Base-by-base conservation (phyloP, 2,113 vertebrate genomes). In the Mesitornis unicolor region DNA sequence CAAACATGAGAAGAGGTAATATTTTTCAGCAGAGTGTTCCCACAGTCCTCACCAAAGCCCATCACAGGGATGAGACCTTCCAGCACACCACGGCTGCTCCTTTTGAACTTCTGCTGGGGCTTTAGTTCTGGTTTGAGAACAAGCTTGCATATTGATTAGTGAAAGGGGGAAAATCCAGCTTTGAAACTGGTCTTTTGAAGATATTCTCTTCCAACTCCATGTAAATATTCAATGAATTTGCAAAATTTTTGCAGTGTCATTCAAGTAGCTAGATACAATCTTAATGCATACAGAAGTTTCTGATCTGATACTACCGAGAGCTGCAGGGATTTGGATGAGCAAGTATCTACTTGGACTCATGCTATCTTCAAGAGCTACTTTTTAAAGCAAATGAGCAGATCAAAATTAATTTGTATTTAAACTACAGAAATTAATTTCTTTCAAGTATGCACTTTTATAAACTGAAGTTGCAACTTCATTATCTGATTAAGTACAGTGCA, bases 121-220 rank as follows among this genome's bases (percentile, higher is more conserved):
- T 76, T 95, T 81, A 65, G 73, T 47, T 86, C 79, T 94, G 85
- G 43, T 90, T 87, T n/a, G n/a, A 94, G 56, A 88, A 51, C 75
- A 65, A 70, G 70, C 12, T 89, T 81, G 47, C 69, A 33, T 60
- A 95, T n/a, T 78, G 96, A 97, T 93, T 84, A 93, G 24, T 2
- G 1, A 94, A 63, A 82, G 10, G 33, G 53, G 21, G 3, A 65
- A 69, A 77, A 86, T 10, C 10, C 60, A 70, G 19, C 79, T 97
- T 96, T 96, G 93, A 94, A 89, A 95, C 10, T 28, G 36, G 26
- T 68, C 63, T 88, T 96, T 93, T 94, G 87, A 94, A 94, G 82
- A 61, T 80, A 63, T 17, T 79, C 25, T 90, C 75, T 83, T 77
- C 38, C 54, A 45, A 5, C 31, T 91, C 87, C 48, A 65, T 65